These are phyloP conservation scores for Thunnus thynnus DNA, from an alignment of 2,113 vertebrate genomes.

Conservation along the genomic window DNA sequence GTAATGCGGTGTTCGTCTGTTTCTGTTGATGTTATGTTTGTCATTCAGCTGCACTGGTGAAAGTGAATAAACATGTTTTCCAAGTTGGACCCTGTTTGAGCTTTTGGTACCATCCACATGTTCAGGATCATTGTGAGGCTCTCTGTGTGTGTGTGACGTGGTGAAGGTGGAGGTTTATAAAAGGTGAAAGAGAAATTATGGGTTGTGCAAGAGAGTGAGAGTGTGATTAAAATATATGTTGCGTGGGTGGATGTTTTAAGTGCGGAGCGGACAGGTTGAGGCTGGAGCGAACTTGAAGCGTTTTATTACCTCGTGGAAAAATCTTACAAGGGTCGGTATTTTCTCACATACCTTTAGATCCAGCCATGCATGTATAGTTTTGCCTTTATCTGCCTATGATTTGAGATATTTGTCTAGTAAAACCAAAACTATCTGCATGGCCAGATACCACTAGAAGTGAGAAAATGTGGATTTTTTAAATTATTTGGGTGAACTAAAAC, in stretches of 20 bases:
- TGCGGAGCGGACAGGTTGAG: background rate
- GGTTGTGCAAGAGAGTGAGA: background rate
- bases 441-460: too few species aligned
- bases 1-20: slow-evolving; percentile 49
- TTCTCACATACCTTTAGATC: background rate
- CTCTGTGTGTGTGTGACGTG: background rate
- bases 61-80: slow-evolving; percentile 72
- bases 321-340: background rate
- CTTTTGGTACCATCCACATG: background rate
- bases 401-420: too few species aligned
- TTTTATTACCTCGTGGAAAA: background rate
- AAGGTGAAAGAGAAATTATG: background rate
- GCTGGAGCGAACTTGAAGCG: background rate
- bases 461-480: too few species aligned
- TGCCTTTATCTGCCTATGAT: too few species aligned
- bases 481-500: too few species aligned
- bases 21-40: slow-evolving; percentile 42
- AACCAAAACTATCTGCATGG: too few species aligned
- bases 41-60: slow-evolving; percentile 50
- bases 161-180: background rate
- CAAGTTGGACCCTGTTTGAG: slow-evolving; percentile 25
- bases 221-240: background rate
- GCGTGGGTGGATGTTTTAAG: background rate
- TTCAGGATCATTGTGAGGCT: background rate
- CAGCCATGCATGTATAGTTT: background rate